Evolutionary conservation across 2,113 vertebrate genomes (phyloP), one percentile per base, ranked within the genome.

Genomic region (Nibea coibor): DNA sequence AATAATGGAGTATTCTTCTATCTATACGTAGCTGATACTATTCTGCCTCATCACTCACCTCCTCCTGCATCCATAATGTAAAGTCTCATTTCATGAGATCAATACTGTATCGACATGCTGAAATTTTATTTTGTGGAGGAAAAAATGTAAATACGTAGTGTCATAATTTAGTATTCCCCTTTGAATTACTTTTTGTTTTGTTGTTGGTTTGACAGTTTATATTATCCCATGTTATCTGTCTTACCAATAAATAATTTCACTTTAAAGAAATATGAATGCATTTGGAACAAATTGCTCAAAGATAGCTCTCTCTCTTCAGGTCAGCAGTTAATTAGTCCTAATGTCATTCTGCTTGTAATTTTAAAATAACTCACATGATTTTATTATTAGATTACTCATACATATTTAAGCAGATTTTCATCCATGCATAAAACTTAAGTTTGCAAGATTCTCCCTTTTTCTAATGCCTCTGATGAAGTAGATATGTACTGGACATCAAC

Each of bases 21-120:
- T 63, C n/a, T 51, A 15, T 56, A n/a, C 19, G 15, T 42, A 59
- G 10, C 9, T 24, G 11, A 22, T 47, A 57, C 5, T 31, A 42
- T 71, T 61, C 42, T 42, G 19, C 28, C 31, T 53, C 45, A 53
- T 51, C 47, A 22, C 22, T 51, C 43, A 19, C 11, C 6, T 48
- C 11, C 3, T 58, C 26, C 26, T 45, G 28, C 24, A 28, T 72
- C 47, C 71, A 69, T 24, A 68, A 75, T 59, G 22, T 0, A 12
- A 75, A 12, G 4, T 56, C 81, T 64, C 16, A 54, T 58, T 70
- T 50, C 12, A 47, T 56, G 16, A 67, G 22, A 10, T 68, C 24
- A 26, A 10, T 19, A 12, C 59, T 63, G 57, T 62, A 69, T 39
- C 64, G 43, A 68, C 10, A 24, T 4, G 31, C 22, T 45, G 22